A percentile compares a stretch with the other conserved stretches of the same genome.
Evolutionary conservation across 2,888 invertebrate genomes (phyloP).

Genomic region (Laspeyria flexula): DNA sequence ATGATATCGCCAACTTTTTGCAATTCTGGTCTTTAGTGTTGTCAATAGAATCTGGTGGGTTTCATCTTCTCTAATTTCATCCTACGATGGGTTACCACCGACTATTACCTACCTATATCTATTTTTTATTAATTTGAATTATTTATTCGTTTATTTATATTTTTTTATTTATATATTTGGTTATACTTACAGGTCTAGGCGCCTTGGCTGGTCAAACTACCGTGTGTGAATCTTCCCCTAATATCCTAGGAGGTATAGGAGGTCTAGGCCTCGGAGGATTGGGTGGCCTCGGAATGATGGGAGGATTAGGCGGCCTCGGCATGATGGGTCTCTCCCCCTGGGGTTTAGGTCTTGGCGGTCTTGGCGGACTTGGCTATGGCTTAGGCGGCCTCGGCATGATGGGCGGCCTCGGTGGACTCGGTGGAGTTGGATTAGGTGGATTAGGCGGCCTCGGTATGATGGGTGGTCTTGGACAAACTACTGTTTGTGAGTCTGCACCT

Average conservation of each 20-base stretch:
- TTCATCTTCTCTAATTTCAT: too few relatives aligned
- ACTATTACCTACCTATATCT: too few relatives aligned
- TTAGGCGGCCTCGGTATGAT: constrained; percentile 8
- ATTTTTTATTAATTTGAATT: too few relatives aligned
- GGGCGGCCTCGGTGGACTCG: constrained; percentile 17
- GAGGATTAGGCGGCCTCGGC: constrained; percentile 25
- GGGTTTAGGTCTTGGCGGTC: constrained; percentile 15
- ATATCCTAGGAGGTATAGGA: too few relatives aligned
- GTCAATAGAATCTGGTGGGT: too few relatives aligned
- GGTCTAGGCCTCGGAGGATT: neutral
- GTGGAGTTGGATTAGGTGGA: neutral
- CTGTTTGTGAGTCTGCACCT: neutral
- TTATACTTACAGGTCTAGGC: neutral
- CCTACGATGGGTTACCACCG: too few relatives aligned
- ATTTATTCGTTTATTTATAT: neutral
- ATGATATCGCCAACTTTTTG: too few relatives aligned
- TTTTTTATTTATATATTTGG: neutral
- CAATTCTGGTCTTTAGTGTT: too few relatives aligned
- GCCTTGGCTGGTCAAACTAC: neutral
- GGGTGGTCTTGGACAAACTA: constrained; percentile 6
- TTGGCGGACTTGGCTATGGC: constrained; percentile 21
- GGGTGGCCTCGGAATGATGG: constrained; percentile 16
- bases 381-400: constrained; percentile 9
- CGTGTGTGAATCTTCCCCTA: neutral
- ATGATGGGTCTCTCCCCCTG: constrained; percentile 14